phyloP scores from a whole-genome alignment of 2,888 invertebrate species.

The Aethes cnicana region DNA sequence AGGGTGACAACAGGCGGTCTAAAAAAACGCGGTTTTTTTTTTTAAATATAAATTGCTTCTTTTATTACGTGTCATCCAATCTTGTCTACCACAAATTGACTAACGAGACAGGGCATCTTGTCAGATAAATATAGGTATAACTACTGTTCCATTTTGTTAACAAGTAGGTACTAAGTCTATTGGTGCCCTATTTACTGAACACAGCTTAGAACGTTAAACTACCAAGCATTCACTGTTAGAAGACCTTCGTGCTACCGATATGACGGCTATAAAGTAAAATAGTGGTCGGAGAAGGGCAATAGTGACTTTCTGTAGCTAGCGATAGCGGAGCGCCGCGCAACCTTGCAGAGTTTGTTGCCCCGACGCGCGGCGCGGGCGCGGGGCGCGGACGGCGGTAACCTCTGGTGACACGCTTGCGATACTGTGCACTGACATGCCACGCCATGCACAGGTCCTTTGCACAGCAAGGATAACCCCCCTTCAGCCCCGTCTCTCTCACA shows the following conservation, averaged over 20 bases:
- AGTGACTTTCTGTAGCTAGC: slow-evolving; percentile 66
- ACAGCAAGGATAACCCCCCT: too few species aligned
- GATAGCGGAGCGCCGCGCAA: slow-evolving; percentile 73
- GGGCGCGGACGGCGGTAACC: slow-evolving; percentile 48
- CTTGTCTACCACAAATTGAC: too few species aligned
- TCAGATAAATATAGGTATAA: too few species aligned
- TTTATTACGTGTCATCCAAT: too few species aligned
- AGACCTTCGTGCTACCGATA: slow-evolving; percentile 70
- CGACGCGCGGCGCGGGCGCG: slow-evolving; percentile 43
- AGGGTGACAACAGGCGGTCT: too few species aligned
- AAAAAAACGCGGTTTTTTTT: too few species aligned
- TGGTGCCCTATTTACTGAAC: too few species aligned
- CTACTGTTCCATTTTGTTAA: too few species aligned
- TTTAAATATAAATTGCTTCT: too few species aligned
- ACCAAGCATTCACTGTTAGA: slow-evolving; percentile 24
- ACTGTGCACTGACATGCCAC: slow-evolving; percentile 45
- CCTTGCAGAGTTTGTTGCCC: slow-evolving; percentile 82
- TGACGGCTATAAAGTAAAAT: slow-evolving; percentile 63
- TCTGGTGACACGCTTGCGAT: slow-evolving; percentile 65
- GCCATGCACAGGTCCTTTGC: too few species aligned
- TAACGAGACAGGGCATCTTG: too few species aligned
- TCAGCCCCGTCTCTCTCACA: slow-evolving; percentile 10
- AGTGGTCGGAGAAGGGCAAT: slow-evolving; percentile 76
- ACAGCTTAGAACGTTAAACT: slow-evolving; percentile 18
- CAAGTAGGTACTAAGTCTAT: too few species aligned